Conservation (phyloP, 2,888 invertebrate genomes). For the Melikaiella ostensackeni region DNA sequence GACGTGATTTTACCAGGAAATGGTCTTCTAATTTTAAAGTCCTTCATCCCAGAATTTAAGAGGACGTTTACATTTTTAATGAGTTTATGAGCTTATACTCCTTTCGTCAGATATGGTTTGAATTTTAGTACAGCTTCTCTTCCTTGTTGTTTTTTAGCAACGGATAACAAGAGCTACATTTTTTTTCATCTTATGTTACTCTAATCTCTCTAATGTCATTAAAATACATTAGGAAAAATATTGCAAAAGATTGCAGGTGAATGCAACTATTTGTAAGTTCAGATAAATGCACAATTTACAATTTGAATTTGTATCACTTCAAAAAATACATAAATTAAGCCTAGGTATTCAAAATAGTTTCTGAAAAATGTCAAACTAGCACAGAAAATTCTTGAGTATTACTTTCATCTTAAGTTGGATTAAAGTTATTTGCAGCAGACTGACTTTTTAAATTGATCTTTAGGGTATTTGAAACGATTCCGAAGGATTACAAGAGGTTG, state of each 20-base stretch:
- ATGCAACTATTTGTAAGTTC: not conserved
- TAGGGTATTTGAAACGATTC: too few species aligned
- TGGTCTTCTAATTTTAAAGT: slow-evolving; percentile 38
- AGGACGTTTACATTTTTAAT: slow-evolving; percentile 22
- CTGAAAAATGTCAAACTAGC: not conserved
- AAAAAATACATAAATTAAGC: too few species aligned
- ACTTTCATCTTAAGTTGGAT: too few species aligned
- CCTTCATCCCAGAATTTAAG: slow-evolving; percentile 15
- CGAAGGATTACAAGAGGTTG: too few species aligned
- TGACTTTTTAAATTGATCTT: too few species aligned
- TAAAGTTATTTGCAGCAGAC: too few species aligned
- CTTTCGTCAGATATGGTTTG: not conserved
- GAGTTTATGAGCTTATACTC: slow-evolving; percentile 27
- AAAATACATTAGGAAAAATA: not conserved
- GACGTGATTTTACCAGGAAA: slow-evolving; percentile 18
- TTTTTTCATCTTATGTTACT: not conserved
- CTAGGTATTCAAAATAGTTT: not conserved
- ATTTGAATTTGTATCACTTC: not conserved
- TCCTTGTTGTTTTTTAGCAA: not conserved
- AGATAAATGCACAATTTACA: not conserved
- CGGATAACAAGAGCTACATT: not conserved
- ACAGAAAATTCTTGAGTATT: too few species aligned
- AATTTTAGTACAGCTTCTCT: slow-evolving; percentile 18
- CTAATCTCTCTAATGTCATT: not conserved
- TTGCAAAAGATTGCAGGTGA: not conserved